Base-by-base conservation (phyloP, 2,888 invertebrate species). In the Entomobrya proxima region DNA sequence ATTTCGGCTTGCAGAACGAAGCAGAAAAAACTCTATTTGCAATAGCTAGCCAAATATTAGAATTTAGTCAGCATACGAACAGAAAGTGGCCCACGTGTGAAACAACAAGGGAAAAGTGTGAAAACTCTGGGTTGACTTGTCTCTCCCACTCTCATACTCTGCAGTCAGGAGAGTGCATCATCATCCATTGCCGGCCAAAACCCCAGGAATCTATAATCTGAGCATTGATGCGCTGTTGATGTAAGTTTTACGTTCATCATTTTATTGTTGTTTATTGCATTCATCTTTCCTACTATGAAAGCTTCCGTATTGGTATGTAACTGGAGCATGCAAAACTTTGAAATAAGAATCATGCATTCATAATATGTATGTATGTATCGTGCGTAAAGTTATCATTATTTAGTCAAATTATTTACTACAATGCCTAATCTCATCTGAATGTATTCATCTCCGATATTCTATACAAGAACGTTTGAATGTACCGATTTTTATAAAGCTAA, bases 221-320 rank as follows among this genome's bases (percentile, higher is more conserved):
- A 27, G 72, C 69, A 55, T 74, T 81, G 61, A 81, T 81, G 81
- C 74, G 27, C 32, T 76, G 52, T 11, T 74, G 27, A 40, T 81
- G 87, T 87, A 87, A 87, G 87, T 87, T 80, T 74, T 50, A 35
- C 13, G 30, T 40, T 67, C 7, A 32, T 44, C 35, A n/a, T 55
- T 87, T 80, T 78, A 44, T 76, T 79, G 64, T 72, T 85, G 50
- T 30, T 30, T 75, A 30, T 40, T 74, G 32, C 32, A 52, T 72
- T 30, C 18, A 32, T 35, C 30, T 76, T 86, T 76, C 13, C 7
- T 37, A 21, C 11, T 37, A 37, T 69, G 67, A 24, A 52, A 58
- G 58, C 61, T 85, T 87, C 77, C 74, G 64, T 81, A 72, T 79
- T 78, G 35, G 5, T 27, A 52, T 50, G 50, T 24, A 47, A 30